Evolutionary conservation across 2,888 invertebrate species (phyloP).

Genomic region (Pachliopta kotzebuea): DNA sequence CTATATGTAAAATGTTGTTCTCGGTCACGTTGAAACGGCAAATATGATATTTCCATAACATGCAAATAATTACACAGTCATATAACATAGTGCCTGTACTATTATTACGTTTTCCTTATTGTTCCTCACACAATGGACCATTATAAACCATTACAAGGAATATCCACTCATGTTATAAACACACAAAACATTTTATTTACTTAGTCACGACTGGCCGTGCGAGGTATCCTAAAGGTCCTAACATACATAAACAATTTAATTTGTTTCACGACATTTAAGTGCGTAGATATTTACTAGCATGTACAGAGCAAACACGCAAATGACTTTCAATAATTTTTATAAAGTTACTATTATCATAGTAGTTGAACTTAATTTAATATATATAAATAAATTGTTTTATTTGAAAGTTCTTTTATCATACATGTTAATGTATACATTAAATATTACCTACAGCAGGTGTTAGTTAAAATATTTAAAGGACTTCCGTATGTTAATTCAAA

Average conservation of each 20-base stretch:
- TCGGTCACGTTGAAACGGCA: not conserved
- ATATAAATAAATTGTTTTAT: too few species aligned
- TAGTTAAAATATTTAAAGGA: too few species aligned
- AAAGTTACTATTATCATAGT: too few species aligned
- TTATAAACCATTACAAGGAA: conserved; percentile 44
- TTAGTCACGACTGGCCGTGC: conserved; percentile 38
- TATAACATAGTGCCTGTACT: conserved; percentile 37
- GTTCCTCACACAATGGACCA: conserved; percentile 53
- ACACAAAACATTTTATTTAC: conserved; percentile 41
- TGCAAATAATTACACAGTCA: conserved; percentile 37
- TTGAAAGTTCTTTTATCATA: too few species aligned
- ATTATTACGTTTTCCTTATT: conserved; percentile 48
- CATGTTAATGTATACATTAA: too few species aligned
- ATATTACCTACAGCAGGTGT: too few species aligned
- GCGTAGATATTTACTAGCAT: not conserved
- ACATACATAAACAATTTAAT: not conserved
- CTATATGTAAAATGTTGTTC: not conserved
- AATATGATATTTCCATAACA: conserved; percentile 24
- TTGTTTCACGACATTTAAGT: not conserved
- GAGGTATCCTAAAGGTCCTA: conserved; percentile 23
- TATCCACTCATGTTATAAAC: conserved; percentile 39
- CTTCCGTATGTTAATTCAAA: too few species aligned
- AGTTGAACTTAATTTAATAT: too few species aligned
- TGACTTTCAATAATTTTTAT: not conserved
- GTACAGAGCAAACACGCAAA: not conserved